Base-by-base conservation (phyloP, 2,797 vertebrate genomes). In the Manis pentadactyla region DNA sequence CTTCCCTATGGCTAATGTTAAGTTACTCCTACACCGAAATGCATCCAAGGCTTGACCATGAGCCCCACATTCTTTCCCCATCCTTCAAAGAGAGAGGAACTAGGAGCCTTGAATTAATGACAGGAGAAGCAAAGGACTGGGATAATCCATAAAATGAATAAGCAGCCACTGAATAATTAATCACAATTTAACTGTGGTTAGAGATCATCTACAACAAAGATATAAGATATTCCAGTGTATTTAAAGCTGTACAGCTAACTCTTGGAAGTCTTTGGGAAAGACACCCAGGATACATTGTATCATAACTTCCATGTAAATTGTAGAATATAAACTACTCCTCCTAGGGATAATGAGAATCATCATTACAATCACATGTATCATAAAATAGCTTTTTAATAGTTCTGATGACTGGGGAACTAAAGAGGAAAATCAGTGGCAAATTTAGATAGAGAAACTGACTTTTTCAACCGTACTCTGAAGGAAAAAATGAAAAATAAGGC, bases 91-190 rank as follows among this genome's bases (percentile, higher is more conserved):
- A 91, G 94, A 68, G 37, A 90, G 6, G 61, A 89, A 68, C 77
- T 92, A 83, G 92, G 39, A 90, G 55, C 51, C 37, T 85, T 90
- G 91, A 82, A 96, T 93, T 92, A 87, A 95, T 78, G 46, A 85
- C 37, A 86, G 29, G 19, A 84, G n/a, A 94, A 94, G n/a, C n/a
- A 92, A 95, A 94, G 51, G 66, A 85, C 39, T 73, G 61, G 73
- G 34, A 10, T 74, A 77, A 97, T 93, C 77, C 63, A 83, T 97
- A 94, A 95, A 85, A 78, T 46, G 64, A 55, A 95, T 59, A 90
- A 95, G 87, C 53, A 88, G 61, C n/a, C 71, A 75, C 59, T 93
- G 87, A 63, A 82, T 95, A 95, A 94, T 90, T 96, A 94, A 87
- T 59, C 93, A 51, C 31, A 64, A 64, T 90, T 92, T 85, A 85